Evolutionary conservation across 2,797 vertebrate genomes (phyloP).

Genomic region (Cebuella pygmaea): DNA sequence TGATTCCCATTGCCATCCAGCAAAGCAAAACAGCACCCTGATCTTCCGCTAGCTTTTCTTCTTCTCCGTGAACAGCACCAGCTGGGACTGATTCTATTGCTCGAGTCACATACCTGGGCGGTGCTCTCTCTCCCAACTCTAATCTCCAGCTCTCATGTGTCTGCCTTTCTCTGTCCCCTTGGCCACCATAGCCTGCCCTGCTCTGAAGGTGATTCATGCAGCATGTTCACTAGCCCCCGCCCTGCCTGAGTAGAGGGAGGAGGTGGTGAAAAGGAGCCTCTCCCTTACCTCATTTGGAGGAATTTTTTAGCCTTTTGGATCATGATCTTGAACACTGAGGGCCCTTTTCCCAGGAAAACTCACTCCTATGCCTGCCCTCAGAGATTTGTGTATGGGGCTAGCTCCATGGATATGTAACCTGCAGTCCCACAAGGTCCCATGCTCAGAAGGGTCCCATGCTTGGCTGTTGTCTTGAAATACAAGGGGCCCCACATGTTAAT

Average conservation of each 20-base stretch:
- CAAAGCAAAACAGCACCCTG: background rate
- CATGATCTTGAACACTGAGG: background rate
- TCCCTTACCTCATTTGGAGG: background rate
- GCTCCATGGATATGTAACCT: background rate
- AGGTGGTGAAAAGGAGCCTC: background rate
- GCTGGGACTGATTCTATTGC: rapidly evolving
- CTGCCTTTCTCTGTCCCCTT: background rate
- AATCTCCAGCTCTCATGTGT: background rate
- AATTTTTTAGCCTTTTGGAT: background rate
- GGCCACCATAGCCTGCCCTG: background rate
- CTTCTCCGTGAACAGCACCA: background rate
- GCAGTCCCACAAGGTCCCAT: background rate
- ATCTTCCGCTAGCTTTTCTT: background rate
- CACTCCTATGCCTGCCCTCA: rapidly evolving
- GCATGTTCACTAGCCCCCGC: background rate
- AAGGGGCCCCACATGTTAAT: background rate
- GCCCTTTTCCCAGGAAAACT: background rate
- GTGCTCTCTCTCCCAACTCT: background rate
- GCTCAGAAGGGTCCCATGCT: background rate
- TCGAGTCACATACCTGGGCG: rapidly evolving
- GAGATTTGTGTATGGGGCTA: background rate
- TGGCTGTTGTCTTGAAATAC: background rate
- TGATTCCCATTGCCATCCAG: background rate
- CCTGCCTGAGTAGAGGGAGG: background rate
- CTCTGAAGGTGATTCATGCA: background rate